Evolutionary conservation across 2,888 invertebrate species (phyloP).

Genomic region (Nineta flava): DNA sequence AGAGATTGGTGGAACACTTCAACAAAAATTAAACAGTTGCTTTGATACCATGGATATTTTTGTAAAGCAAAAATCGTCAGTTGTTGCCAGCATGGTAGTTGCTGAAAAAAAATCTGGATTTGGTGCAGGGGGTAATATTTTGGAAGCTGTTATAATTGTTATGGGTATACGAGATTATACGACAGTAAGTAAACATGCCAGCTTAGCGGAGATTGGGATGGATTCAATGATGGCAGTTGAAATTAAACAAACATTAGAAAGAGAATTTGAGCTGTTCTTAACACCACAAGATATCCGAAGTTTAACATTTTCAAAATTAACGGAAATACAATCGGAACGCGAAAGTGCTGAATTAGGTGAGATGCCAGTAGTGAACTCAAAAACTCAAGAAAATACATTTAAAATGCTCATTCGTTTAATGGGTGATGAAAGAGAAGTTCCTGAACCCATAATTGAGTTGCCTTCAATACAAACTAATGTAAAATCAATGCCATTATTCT

Average conservation of each 20-base stretch:
- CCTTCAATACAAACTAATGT: slow-evolving; percentile 15
- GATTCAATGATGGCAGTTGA: slow-evolving; percentile 96
- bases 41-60: slow-evolving; percentile 47
- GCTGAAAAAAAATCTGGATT: slow-evolving; percentile 51
- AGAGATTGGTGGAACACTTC: slow-evolving; percentile 42
- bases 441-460: slow-evolving; percentile 36
- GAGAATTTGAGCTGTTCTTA: slow-evolving; percentile 75
- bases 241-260: slow-evolving; percentile 81
- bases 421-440: slow-evolving; percentile 37
- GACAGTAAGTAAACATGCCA: slow-evolving; percentile 49
- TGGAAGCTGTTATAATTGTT: slow-evolving; percentile 43
- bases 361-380: neutral
- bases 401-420: slow-evolving; percentile 39
- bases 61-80: slow-evolving; percentile 44
- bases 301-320: slow-evolving; percentile 53
- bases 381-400: slow-evolving; percentile 27
- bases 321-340: neutral
- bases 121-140: slow-evolving; percentile 41
- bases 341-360: neutral
- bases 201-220: slow-evolving; percentile 84
- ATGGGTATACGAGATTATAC: slow-evolving; percentile 48
- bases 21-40: slow-evolving; percentile 49
- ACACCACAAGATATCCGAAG: slow-evolving; percentile 73
- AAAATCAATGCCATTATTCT: slow-evolving; percentile 29
- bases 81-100: slow-evolving; percentile 72